These are phyloP conservation scores for Nebria brevicollis DNA, from an alignment of 2,888 invertebrate species.

Conservation along the genomic window DNA sequence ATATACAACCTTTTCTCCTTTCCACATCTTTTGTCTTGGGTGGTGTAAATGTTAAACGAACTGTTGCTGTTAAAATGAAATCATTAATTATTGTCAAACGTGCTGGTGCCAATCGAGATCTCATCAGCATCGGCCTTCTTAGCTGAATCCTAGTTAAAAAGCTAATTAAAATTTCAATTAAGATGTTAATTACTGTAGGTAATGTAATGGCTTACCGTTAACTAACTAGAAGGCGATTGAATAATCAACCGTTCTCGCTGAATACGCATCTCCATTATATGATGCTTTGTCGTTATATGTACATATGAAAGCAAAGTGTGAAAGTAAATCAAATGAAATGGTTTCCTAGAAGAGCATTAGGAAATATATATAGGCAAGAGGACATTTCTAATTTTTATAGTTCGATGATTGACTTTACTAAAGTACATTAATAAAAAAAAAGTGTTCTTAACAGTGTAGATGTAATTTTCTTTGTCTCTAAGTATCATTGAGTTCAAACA, in stretches of 20 bases:
- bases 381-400: too few relatives aligned
- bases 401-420: too few relatives aligned
- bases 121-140: background rate
- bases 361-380: too few relatives aligned
- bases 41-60: background rate
- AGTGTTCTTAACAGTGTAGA: too few relatives aligned
- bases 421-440: too few relatives aligned
- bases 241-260: background rate
- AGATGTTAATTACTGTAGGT: background rate
- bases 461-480: too few relatives aligned
- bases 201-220: background rate
- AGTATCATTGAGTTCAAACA: too few relatives aligned
- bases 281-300: background rate
- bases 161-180: background rate
- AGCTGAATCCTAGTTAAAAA: background rate
- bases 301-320: background rate
- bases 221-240: constrained; percentile 1
- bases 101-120: background rate
- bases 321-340: too few relatives aligned
- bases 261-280: background rate
- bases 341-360: too few relatives aligned
- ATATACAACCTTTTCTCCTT: background rate
- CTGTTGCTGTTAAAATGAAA: background rate
- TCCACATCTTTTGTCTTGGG: background rate
- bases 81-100: background rate